Conservation (phyloP, 1,140 invertebrate species). For the Scaptomyza pallida region DNA sequence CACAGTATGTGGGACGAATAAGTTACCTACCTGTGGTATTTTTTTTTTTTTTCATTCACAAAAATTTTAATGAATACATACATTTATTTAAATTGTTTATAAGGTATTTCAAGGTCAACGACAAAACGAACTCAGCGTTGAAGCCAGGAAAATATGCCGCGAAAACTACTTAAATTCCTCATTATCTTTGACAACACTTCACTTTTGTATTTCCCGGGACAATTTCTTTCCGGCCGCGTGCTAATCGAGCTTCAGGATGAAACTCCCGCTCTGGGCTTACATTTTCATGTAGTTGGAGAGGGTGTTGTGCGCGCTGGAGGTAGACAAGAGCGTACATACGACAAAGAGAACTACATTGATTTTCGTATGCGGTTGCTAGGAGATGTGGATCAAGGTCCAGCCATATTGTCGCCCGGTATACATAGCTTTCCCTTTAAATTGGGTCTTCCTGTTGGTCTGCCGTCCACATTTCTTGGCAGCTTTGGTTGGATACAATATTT, state of each 20-base stretch:
- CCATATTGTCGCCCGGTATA: slow-evolving; percentile 95
- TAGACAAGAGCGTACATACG: slow-evolving; percentile 92
- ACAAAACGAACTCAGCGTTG: background rate
- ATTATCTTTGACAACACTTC: slow-evolving; percentile 97
- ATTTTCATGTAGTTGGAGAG: slow-evolving; percentile 97
- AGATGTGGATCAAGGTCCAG: slow-evolving; percentile 91
- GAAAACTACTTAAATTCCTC: slow-evolving; percentile 95
- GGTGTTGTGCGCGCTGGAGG: slow-evolving; percentile 92
- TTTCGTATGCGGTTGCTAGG: slow-evolving; percentile 96
- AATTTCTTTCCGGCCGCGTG: slow-evolving; percentile 95
- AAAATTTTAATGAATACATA: background rate
- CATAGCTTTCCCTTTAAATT: slow-evolving; percentile 98
- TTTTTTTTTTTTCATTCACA: background rate
- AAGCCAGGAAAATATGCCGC: slow-evolving; percentile 86
- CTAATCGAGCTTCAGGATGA: slow-evolving; percentile 96
- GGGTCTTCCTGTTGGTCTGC: slow-evolving; percentile 94
- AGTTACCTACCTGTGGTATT: background rate
- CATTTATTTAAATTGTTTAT: background rate
- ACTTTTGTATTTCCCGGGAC: slow-evolving; percentile 95
- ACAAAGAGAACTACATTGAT: slow-evolving; percentile 97
- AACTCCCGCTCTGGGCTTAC: slow-evolving; percentile 94
- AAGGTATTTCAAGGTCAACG: slow-evolving; percentile 15
- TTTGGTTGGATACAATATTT: slow-evolving; percentile 98
- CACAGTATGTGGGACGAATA: slow-evolving; percentile 16
- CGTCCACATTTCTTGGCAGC: slow-evolving; percentile 96